A percentile compares a stretch with the other conserved stretches of the same genome.
phyloP scores from a whole-genome alignment of 2,797 vertebrate species.

The Botia almorhae region DNA sequence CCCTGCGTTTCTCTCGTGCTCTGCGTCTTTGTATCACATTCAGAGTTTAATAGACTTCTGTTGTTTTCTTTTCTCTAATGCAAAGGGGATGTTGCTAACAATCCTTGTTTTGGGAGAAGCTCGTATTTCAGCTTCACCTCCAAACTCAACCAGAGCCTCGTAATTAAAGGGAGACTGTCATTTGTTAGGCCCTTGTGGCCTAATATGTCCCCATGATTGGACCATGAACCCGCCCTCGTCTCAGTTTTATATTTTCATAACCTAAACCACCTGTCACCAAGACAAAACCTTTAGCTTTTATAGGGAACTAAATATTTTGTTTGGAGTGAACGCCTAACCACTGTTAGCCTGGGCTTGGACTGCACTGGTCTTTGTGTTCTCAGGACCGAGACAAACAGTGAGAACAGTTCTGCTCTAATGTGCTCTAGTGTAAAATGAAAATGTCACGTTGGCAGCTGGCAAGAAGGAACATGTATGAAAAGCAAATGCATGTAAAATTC shows the following conservation, averaged over 20 bases:
- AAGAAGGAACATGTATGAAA: constrained; percentile 32
- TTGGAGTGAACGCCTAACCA: constrained; percentile 47
- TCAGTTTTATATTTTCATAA: constrained; percentile 52
- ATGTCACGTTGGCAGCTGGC: constrained; percentile 46
- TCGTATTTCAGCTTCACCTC: constrained; percentile 43
- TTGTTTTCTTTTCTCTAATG: constrained; percentile 18
- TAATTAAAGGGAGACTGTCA: constrained; percentile 51
- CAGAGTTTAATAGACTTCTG: constrained; percentile 17
- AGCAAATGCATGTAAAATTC: constrained; percentile 6
- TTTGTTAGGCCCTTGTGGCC: constrained; percentile 45
- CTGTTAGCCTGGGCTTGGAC: neutral
- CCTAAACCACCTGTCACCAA: constrained; percentile 57
- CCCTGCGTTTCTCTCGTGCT: neutral
- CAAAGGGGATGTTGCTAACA: neutral
- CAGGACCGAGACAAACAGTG: neutral
- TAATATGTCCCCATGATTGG: constrained; percentile 46
- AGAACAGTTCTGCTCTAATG: constrained; percentile 29
- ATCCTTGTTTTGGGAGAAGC: constrained; percentile 32
- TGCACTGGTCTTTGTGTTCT: constrained; percentile 3
- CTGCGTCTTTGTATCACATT: constrained; percentile 5
- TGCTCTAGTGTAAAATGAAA: constrained; percentile 24
- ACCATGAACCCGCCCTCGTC: constrained; percentile 37
- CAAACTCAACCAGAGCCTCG: constrained; percentile 15
- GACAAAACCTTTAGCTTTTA: constrained; percentile 56
- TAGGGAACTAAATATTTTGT: constrained; percentile 56